Conservation (phyloP, 1,140 invertebrate genomes). For the Calephelis virginiensis region DNA sequence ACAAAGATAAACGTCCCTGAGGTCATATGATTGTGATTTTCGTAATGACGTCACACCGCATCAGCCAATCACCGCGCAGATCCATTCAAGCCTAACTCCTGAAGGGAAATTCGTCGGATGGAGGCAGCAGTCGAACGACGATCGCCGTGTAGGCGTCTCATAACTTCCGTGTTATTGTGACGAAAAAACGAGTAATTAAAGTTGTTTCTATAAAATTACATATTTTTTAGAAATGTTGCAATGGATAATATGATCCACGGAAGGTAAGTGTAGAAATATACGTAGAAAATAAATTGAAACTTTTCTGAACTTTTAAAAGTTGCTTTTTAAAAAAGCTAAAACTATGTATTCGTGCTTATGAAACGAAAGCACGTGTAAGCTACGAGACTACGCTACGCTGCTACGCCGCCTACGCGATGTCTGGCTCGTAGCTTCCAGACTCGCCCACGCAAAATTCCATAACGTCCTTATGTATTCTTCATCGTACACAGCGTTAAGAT, state of each 20-base stretch:
- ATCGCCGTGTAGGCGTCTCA: constrained; percentile 34
- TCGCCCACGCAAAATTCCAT: constrained; percentile 60
- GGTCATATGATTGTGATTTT: constrained; percentile 61
- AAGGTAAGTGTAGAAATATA: constrained; percentile 7
- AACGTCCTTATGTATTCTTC: constrained; percentile 3
- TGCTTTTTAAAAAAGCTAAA: background rate
- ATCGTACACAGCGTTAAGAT: background rate
- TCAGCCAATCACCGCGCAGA: constrained; percentile 62
- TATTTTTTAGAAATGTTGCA: constrained; percentile 2
- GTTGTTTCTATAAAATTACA: background rate
- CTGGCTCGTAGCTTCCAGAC: constrained; percentile 69
- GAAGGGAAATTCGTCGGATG: constrained; percentile 71
- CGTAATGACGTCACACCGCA: constrained; percentile 65
- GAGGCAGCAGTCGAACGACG: constrained; percentile 60
- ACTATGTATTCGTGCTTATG: constrained; percentile 1
- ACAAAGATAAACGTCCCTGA: constrained; percentile 34
- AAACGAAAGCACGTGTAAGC: constrained; percentile 45
- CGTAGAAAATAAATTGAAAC: background rate
- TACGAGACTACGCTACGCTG: constrained; percentile 56
- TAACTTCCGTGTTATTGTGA: constrained; percentile 23
- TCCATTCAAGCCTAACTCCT: constrained; percentile 75
- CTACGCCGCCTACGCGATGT: constrained; percentile 64
- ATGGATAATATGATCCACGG: background rate
- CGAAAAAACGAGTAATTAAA: constrained; percentile 19
- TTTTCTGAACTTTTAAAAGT: background rate